phyloP scores from a whole-genome alignment of 1,140 invertebrate genomes.

The Paraescarpia echinospica region DNA sequence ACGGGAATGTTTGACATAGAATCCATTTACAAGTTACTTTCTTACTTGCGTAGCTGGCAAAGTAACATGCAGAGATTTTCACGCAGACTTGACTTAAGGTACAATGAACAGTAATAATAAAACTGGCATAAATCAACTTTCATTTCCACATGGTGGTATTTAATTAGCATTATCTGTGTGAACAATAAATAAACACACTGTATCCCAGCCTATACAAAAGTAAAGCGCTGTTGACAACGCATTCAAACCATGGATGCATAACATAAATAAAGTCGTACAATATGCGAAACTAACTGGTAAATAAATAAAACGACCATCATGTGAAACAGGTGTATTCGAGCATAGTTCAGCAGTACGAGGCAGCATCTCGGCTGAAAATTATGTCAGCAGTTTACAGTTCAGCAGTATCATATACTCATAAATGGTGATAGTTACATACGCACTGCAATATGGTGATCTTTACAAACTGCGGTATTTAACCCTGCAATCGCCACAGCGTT shows the following conservation, averaged over 20 bases:
- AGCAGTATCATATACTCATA: not conserved
- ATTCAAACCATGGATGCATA: not conserved
- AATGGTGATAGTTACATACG: too few species aligned
- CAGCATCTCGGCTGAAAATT: not conserved
- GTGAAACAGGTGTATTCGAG: not conserved
- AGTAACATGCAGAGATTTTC: not conserved
- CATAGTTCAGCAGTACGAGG: not conserved
- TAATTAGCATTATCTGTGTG: not conserved
- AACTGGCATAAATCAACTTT: not conserved
- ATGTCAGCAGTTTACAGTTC: not conserved
- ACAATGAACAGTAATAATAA: not conserved
- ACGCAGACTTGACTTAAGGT: not conserved
- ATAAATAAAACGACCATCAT: not conserved
- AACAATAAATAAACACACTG: not conserved
- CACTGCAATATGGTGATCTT: not conserved
- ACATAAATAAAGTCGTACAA: not conserved
- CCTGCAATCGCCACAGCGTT: not conserved
- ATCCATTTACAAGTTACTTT: not conserved
- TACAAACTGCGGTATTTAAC: not conserved
- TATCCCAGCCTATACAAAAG: not conserved
- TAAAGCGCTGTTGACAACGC: too few species aligned
- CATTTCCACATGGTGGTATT: not conserved
- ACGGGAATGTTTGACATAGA: too few species aligned
- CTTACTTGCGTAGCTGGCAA: not conserved
- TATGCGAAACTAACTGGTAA: not conserved